These are phyloP conservation scores for Myodes glareolus DNA, from an alignment of 2,113 vertebrate species.

Conservation along the genomic window DNA sequence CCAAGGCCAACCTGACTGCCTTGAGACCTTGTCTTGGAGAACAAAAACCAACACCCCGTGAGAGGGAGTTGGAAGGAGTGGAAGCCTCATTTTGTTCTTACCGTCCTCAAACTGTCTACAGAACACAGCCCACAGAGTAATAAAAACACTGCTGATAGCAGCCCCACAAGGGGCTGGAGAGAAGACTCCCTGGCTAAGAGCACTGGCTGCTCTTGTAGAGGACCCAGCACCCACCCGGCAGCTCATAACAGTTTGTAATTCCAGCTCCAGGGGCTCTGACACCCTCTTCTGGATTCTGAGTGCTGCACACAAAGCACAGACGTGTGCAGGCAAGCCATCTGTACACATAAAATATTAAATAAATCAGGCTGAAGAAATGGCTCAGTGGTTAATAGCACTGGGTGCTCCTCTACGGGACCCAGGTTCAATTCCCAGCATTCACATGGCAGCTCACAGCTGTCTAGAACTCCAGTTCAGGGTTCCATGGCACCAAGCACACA, in stretches of 20 bases:
- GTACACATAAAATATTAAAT: background rate
- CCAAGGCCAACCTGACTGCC: background rate
- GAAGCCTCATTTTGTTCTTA: constrained; percentile 32
- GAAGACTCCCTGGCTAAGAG: background rate
- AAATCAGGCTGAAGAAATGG: background rate
- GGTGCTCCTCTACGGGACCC: background rate
- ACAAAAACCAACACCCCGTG: background rate
- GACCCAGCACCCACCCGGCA: background rate
- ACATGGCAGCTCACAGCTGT: background rate
- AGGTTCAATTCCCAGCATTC: background rate
- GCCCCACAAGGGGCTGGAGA: background rate
- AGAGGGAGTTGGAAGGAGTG: background rate
- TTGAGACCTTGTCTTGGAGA: background rate
- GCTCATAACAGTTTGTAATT: background rate
- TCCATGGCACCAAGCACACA: background rate
- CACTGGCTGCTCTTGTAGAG: too few relatives aligned
- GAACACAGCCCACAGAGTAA: constrained; percentile 66
- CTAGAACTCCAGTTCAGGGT: background rate
- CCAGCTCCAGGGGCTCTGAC: background rate
- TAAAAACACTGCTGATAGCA: background rate
- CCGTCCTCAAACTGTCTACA: constrained; percentile 69
- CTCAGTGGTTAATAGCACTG: background rate
- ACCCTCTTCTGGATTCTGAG: background rate
- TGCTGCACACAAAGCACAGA: background rate
- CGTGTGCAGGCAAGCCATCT: background rate